Percentiles rank a stretch among this genome's conserved stretches.
Evolutionary conservation across 2,888 invertebrate species (phyloP).

Genomic region (Gymnosoma rotundatum): DNA sequence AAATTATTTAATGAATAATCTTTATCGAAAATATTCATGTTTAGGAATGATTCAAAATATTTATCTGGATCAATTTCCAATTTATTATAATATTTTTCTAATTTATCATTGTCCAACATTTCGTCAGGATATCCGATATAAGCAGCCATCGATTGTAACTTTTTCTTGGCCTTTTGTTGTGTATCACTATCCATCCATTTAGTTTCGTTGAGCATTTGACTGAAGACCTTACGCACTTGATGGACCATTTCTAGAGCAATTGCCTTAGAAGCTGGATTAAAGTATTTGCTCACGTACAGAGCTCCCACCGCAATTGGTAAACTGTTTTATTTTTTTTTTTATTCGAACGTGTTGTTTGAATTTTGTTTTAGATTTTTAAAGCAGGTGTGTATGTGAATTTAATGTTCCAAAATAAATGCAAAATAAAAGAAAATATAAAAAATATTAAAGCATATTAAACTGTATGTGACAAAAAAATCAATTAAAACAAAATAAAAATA

Average conservation of each 20-base stretch:
- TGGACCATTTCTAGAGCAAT: constrained; percentile 94
- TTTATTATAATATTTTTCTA: constrained; percentile 90
- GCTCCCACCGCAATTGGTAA: constrained; percentile 91
- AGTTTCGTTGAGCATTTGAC: constrained; percentile 89
- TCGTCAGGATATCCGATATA: constrained; percentile 97
- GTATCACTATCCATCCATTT: constrained; percentile 97
- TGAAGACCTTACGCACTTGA: constrained; percentile 92
- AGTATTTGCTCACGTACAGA: constrained; percentile 93
- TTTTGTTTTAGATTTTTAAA: not conserved
- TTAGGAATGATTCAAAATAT: constrained; percentile 89
- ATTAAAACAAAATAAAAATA: too few relatives aligned
- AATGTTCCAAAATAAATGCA: too few relatives aligned
- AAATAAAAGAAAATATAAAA: too few relatives aligned
- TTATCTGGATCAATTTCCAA: constrained; percentile 88
- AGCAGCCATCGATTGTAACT: constrained; percentile 91
- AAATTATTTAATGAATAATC: constrained; percentile 90
- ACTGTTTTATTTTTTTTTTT: constrained; percentile 81
- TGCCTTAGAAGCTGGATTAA: constrained; percentile 91
- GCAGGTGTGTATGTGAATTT: too few relatives aligned
- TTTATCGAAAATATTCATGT: constrained; percentile 90
- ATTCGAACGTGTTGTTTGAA: too few relatives aligned
- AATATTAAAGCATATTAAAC: not conserved
- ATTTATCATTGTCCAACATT: constrained; percentile 90
- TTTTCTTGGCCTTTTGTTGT: constrained; percentile 88
- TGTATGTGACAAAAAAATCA: not conserved